Evolutionary conservation across 2,888 invertebrate genomes (phyloP).

Genomic region (Clostera curtula): DNA sequence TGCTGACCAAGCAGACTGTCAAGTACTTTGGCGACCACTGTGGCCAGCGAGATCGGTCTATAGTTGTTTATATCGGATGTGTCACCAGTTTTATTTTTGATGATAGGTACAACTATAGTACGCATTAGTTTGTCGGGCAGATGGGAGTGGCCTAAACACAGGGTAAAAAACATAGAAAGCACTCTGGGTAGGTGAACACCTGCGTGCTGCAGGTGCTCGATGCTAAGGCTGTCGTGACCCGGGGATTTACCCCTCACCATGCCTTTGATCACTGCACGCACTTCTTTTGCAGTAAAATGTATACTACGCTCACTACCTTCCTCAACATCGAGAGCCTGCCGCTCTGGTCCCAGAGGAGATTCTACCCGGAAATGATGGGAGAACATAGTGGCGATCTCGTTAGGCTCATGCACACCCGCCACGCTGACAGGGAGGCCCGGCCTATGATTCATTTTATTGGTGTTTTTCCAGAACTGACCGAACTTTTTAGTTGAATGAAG

Average conservation of each 20-base stretch:
- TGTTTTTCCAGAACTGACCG: neutral
- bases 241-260: conserved; percentile 2
- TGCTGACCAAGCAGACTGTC: too few species aligned
- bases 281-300: neutral
- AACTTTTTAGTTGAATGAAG: neutral
- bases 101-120: too few species aligned
- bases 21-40: too few species aligned
- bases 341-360: neutral
- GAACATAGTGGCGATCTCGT: neutral
- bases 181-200: neutral
- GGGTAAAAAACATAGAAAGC: conserved; percentile 2
- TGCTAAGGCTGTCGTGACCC: conserved; percentile 2
- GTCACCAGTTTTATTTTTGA: too few species aligned
- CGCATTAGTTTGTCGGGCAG: too few species aligned
- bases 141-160: neutral
- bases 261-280: neutral
- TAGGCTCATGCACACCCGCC: neutral
- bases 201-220: conserved; percentile 2
- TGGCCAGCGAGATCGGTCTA: too few species aligned
- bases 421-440: neutral
- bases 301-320: conserved; percentile 1
- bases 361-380: neutral
- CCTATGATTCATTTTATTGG: neutral
- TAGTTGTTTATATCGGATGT: too few species aligned
- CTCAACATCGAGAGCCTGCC: neutral